These are phyloP conservation scores for Eristalis arbustorum DNA, from an alignment of 2,888 invertebrate genomes.

Conservation along the genomic window DNA sequence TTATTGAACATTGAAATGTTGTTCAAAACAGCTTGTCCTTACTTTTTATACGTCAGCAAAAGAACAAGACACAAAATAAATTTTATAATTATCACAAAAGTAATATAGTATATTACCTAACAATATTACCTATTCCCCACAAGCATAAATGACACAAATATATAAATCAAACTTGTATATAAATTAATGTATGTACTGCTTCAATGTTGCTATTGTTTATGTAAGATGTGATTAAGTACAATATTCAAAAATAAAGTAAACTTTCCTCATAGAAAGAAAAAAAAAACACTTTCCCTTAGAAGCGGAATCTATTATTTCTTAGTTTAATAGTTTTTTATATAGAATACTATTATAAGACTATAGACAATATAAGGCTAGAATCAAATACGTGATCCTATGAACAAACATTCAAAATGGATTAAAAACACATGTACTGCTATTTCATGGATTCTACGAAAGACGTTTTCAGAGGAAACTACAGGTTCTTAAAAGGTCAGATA, in stretches of 20 bases:
- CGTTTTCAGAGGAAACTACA: conserved; percentile 33
- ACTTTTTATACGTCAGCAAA: conserved; percentile 45
- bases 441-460: conserved; percentile 29
- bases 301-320: background rate
- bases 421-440: background rate
- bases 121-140: conserved; percentile 3
- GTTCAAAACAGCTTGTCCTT: conserved; percentile 45
- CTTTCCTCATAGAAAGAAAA: conserved; percentile 37
- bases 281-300: background rate
- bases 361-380: conserved; percentile 7
- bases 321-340: conserved; percentile 23
- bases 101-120: background rate
- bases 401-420: background rate
- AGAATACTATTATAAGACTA: background rate
- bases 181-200: conserved; percentile 27
- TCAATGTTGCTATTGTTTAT: conserved; percentile 43
- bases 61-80: background rate
- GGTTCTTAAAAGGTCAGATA: conserved; percentile 55
- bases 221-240: conserved; percentile 58
- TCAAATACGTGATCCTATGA: conserved; percentile 10
- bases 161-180: conserved; percentile 23
- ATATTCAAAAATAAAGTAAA: conserved; percentile 48
- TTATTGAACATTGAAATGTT: conserved; percentile 28
- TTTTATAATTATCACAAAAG: background rate
- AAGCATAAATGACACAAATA: background rate